Evolutionary conservation across 2,113 vertebrate genomes (phyloP).

Genomic region (Halichoerus grypus): DNA sequence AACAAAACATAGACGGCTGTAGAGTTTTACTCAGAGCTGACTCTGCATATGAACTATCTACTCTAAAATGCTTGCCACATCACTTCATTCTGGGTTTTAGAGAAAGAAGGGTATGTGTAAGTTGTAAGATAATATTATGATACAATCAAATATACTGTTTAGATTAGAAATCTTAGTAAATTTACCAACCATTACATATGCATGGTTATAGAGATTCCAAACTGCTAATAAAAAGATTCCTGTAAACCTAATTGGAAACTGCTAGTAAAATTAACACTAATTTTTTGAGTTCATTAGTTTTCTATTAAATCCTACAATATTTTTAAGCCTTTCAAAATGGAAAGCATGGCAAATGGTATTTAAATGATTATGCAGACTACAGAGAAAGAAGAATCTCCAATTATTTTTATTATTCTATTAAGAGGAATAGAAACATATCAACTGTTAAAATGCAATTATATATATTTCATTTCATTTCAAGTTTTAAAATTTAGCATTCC

Average conservation of each 20-base stretch:
- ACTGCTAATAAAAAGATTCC: not conserved
- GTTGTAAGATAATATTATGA: not conserved
- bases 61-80: not conserved
- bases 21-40: not conserved
- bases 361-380: slow-evolving; percentile 37
- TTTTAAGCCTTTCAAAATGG: slow-evolving; percentile 51
- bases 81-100: not conserved
- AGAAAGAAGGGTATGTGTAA: not conserved
- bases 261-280: slow-evolving; percentile 45
- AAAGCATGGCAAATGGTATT: not conserved
- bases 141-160: not conserved
- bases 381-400: not conserved
- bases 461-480: not conserved
- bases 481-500: not conserved
- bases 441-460: not conserved
- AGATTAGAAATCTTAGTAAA: slow-evolving; percentile 21
- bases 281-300: slow-evolving; percentile 61
- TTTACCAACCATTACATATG: not conserved
- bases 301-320: slow-evolving; percentile 45
- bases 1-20: not conserved
- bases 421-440: not conserved
- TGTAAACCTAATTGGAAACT: slow-evolving; percentile 24
- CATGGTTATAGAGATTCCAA: not conserved
- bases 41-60: not conserved
- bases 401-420: slow-evolving; percentile 53